Evolutionary conservation across 2,888 invertebrate species (phyloP).

Genomic region (Eupithecia tripunctaria): DNA sequence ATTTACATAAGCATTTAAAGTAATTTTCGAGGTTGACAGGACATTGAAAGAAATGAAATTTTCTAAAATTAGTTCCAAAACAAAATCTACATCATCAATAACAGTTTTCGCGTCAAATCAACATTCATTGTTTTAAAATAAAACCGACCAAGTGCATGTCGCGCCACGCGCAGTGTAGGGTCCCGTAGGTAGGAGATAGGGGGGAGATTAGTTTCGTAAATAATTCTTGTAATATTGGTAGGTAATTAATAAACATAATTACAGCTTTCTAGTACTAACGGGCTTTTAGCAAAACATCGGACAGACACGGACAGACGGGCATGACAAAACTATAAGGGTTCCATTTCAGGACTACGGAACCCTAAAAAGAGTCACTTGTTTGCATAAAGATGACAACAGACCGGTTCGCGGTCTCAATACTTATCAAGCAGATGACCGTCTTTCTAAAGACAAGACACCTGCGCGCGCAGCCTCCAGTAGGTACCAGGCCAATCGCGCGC

Average conservation of each 20-base stretch:
- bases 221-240: too few species aligned
- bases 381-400: conserved; percentile 57
- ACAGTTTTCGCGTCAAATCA: background rate
- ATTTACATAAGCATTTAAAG: background rate
- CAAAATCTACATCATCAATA: background rate
- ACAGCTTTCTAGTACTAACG: too few species aligned
- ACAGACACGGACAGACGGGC: too few species aligned
- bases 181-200: too few species aligned
- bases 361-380: conserved; percentile 41
- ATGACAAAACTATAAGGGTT: too few species aligned
- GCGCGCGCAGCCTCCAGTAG: conserved; percentile 65
- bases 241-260: too few species aligned
- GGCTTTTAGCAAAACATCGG: too few species aligned
- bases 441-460: conserved; percentile 58
- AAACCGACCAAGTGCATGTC: too few species aligned
- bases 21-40: background rate
- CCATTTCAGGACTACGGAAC: too few species aligned
- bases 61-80: background rate
- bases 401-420: conserved; percentile 56
- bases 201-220: too few species aligned
- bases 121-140: conserved; percentile 29
- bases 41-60: background rate
- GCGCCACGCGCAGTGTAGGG: too few species aligned
- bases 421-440: conserved; percentile 44
- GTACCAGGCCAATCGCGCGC: conserved; percentile 70